phyloP scores from a whole-genome alignment of 2,888 invertebrate genomes.

The Archips xylosteana region DNA sequence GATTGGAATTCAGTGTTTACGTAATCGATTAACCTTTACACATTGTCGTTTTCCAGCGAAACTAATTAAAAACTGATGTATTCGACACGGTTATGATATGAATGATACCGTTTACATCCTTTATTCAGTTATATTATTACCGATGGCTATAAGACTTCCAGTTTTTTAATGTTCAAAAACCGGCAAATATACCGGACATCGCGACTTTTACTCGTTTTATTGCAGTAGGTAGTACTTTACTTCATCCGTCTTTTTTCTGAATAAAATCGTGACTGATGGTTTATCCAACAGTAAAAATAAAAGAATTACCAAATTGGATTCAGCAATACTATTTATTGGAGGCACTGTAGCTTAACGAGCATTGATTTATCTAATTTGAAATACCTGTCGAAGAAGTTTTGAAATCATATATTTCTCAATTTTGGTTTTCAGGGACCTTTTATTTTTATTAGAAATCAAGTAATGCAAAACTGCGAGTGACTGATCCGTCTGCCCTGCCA shows the following conservation, averaged over 20 bases:
- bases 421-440: too few relatives aligned
- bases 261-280: constrained; percentile 34
- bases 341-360: constrained; percentile 17
- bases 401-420: neutral
- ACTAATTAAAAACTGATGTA: constrained; percentile 15
- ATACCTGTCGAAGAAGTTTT: constrained; percentile 1
- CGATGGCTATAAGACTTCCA: neutral
- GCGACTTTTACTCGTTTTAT: neutral
- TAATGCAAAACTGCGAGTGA: neutral
- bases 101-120: neutral
- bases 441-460: neutral
- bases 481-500: constrained; percentile 1
- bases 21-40: constrained; percentile 66
- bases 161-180: neutral
- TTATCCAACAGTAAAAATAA: constrained; percentile 22
- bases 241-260: constrained; percentile 19
- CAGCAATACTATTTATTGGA: constrained; percentile 29
- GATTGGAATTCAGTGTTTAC: constrained; percentile 69
- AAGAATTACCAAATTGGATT: constrained; percentile 24
- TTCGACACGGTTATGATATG: neutral
- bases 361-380: neutral
- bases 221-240: neutral
- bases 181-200: neutral
- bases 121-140: neutral
- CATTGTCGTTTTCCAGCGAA: constrained; percentile 15